Percentiles rank a stretch among this genome's conserved stretches.
phyloP scores from a whole-genome alignment of 2,113 vertebrate species.

The Xerus inauris region DNA sequence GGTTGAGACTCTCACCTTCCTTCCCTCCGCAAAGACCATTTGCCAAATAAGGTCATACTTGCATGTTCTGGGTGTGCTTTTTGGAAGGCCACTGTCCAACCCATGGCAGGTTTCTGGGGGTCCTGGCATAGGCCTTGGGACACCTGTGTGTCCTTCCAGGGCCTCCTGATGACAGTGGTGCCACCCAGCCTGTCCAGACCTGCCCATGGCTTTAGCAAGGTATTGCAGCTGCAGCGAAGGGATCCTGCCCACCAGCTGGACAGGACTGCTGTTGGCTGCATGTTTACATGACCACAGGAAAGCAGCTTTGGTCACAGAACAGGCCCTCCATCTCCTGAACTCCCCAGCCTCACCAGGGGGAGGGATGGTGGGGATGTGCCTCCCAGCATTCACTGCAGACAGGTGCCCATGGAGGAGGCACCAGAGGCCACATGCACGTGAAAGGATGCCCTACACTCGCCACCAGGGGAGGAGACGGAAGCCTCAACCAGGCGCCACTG shows the following conservation, averaged over 20 bases:
- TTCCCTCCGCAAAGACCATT: not conserved
- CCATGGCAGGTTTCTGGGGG: too few relatives aligned
- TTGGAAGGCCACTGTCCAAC: not conserved
- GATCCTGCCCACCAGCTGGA: not conserved
- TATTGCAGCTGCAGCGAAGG: not conserved
- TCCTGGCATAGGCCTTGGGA: not conserved
- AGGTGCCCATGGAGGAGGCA: too few relatives aligned
- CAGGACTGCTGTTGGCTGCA: not conserved
- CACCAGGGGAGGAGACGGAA: not conserved
- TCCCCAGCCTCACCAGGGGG: not conserved
- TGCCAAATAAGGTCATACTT: not conserved
- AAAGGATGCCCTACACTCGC: fast-evolving
- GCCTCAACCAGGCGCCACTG: not conserved
- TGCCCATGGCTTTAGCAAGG: not conserved
- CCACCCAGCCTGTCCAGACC: not conserved
- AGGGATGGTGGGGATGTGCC: not conserved
- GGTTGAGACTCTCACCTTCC: not conserved
- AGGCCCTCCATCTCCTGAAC: fast-evolving
- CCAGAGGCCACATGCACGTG: fast-evolving
- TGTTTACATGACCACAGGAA: not conserved
- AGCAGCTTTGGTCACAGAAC: not conserved
- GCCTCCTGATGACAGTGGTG: too few relatives aligned
- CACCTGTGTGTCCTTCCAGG: not conserved
- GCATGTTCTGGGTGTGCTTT: not conserved
- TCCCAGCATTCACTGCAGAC: not conserved